Base-by-base conservation (phyloP, 2,797 vertebrate genomes). In the Sarcoramphus papa region DNA sequence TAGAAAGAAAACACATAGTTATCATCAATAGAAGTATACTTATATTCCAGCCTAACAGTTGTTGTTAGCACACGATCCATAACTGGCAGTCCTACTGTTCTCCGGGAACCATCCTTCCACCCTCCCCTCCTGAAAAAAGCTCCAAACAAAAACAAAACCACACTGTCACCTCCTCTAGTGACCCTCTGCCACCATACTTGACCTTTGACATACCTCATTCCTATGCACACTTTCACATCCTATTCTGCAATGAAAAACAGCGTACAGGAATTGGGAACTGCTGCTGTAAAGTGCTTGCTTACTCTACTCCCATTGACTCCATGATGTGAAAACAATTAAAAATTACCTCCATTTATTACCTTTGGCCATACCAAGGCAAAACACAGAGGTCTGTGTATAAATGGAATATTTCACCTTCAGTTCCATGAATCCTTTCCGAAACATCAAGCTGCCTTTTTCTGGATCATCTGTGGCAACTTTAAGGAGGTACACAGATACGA, bases 61-160 rank as follows among this genome's bases (percentile, higher is more conserved):
- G 20, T 6, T 60, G 21, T n/a, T 73, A 35, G 9, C 14, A 64
- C 5, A 33, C 0, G 0, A 60, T 73, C n/a, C 25, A 10, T 30
- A 73, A 14, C 10, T 78, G 35, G 19, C 28, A 63, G 31, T 57
- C 25, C 12, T n/a, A 14, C 8, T 53, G 4, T 31, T 77, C 35
- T 65, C 35, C 4, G 2, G 54, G 31, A 85, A 45, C 3, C 2
- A n/a, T 88, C 68, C 14, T 87, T 90, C 35, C 14, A 53, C 47
- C 8, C 9, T 45, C 5, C 14, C 7, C 15, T 51, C 37, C 23
- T 18, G 5, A 67, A 81, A 80, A 93, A 35, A 25, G 7, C 7
- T 41, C 12, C 12, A 57, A 83, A 1, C 7, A 54, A 69, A 74
- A 62, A 0, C 18, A 75, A 75, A 80, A 54, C 10, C 18, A 14